Evolutionary conservation across 2,113 vertebrate species (phyloP).

Genomic region (Anhinga anhinga): DNA sequence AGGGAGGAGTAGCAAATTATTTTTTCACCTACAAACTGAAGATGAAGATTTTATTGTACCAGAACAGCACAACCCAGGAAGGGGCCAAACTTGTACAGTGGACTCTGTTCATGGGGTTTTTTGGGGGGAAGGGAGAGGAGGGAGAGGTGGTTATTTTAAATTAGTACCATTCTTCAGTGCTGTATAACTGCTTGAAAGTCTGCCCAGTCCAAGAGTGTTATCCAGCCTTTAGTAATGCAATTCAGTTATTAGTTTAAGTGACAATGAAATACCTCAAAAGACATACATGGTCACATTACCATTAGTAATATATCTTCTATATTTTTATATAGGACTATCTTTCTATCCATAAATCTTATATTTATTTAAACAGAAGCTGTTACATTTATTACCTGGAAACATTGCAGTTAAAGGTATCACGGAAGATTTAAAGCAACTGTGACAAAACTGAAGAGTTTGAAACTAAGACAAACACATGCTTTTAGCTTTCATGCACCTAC

Average conservation of each 20-base stretch:
- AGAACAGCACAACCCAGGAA: neutral
- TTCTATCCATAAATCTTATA: conserved; percentile 19
- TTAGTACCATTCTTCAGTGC: neutral
- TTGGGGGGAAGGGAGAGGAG: fast-evolving
- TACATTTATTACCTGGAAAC: conserved; percentile 17
- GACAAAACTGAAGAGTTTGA: conserved; percentile 5
- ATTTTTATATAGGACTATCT: conserved; percentile 18
- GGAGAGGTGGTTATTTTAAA: neutral
- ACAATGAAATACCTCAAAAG: conserved; percentile 49
- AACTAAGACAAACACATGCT: conserved; percentile 1
- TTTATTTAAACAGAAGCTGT: conserved; percentile 35
- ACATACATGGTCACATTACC: neutral
- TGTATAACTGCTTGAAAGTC: neutral
- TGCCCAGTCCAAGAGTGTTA: neutral
- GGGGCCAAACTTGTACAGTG: neutral
- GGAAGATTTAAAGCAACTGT: conserved; percentile 6
- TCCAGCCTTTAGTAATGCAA: conserved; percentile 7
- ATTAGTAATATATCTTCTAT: conserved; percentile 3
- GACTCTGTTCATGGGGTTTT: neutral
- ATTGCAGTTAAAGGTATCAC: neutral
- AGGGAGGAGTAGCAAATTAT: neutral
- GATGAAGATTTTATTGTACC: conserved; percentile 1
- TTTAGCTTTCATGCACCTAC: neutral
- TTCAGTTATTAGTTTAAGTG: conserved; percentile 54
- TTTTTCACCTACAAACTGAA: neutral